Conservation (phyloP, 1,140 invertebrate species). For the Bombus picipes region DNA sequence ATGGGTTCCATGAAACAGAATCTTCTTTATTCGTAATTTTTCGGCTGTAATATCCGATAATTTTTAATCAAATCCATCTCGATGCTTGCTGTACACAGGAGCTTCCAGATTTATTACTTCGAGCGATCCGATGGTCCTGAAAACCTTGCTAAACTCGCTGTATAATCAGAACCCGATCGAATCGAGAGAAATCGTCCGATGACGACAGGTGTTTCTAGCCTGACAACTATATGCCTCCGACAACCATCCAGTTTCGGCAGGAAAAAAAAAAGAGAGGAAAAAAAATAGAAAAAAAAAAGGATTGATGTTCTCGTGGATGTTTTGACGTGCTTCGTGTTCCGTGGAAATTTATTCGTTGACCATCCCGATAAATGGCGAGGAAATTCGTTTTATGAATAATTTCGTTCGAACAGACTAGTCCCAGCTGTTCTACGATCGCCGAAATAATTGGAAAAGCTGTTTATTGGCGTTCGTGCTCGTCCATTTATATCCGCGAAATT, state of each 20-base stretch:
- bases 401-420: not conserved
- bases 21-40: not conserved
- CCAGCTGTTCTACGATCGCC: not conserved
- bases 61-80: not conserved
- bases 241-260: constrained; percentile 1
- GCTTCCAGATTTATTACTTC: not conserved
- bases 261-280: not conserved
- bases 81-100: not conserved
- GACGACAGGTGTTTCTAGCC: constrained; percentile 24
- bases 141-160: not conserved
- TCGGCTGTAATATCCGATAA: not conserved
- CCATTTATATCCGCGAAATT: not conserved
- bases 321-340: constrained; percentile 15
- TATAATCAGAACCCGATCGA: not conserved
- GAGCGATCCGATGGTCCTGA: not conserved
- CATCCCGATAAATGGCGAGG: not conserved
- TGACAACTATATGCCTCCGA: constrained; percentile 19
- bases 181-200: constrained; percentile 23
- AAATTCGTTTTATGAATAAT: constrained; percentile 3
- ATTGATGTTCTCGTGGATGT: constrained; percentile 23
- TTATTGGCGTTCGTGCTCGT: not conserved
- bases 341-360: constrained; percentile 18
- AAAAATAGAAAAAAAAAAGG: not conserved
- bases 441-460: not conserved
- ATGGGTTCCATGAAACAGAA: not conserved